Evolutionary conservation across 2,888 invertebrate species (phyloP).

Genomic region (Macaria notata): DNA sequence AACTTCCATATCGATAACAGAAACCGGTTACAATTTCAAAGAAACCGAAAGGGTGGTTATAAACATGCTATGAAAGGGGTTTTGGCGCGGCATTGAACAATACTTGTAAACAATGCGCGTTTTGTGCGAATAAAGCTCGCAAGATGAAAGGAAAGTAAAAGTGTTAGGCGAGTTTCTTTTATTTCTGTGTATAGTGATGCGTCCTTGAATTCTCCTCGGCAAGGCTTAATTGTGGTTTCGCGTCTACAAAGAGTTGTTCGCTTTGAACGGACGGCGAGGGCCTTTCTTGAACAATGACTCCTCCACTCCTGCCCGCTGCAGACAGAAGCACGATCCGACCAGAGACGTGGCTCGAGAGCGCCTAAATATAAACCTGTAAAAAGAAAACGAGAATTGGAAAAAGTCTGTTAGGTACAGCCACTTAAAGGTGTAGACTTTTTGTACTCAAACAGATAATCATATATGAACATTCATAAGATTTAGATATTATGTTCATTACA

Average conservation of each 20-base stretch:
- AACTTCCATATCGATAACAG: slow-evolving; percentile 8
- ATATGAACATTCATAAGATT: no score
- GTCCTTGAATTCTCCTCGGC: slow-evolving; percentile 74
- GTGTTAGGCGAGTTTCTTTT: slow-evolving; percentile 67
- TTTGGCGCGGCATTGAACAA: slow-evolving; percentile 49
- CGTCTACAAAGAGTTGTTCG: slow-evolving; percentile 79
- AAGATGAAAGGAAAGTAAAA: slow-evolving; percentile 67
- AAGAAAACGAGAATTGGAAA: no score
- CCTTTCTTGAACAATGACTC: slow-evolving; percentile 60
- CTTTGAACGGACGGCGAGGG: slow-evolving; percentile 55
- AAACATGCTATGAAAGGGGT: slow-evolving; percentile 46
- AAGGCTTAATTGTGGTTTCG: slow-evolving; percentile 78
- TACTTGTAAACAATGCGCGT: slow-evolving; percentile 51
- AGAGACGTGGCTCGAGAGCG: no score
- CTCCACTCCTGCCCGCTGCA: slow-evolving; percentile 58
- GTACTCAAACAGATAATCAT: no score
- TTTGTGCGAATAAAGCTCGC: slow-evolving; percentile 56
- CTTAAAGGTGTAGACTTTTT: no score
- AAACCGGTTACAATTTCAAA: slow-evolving; percentile 17
- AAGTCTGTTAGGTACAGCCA: no score
- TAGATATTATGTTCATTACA: no score
- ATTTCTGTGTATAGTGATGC: slow-evolving; percentile 62
- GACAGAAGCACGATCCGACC: slow-evolving; percentile 36
- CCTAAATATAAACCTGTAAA: slow-evolving; percentile 2
- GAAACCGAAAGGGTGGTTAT: slow-evolving; percentile 37